Evolutionary conservation across 2,113 vertebrate genomes (phyloP).

Genomic region (Gopherus evgoodei): DNA sequence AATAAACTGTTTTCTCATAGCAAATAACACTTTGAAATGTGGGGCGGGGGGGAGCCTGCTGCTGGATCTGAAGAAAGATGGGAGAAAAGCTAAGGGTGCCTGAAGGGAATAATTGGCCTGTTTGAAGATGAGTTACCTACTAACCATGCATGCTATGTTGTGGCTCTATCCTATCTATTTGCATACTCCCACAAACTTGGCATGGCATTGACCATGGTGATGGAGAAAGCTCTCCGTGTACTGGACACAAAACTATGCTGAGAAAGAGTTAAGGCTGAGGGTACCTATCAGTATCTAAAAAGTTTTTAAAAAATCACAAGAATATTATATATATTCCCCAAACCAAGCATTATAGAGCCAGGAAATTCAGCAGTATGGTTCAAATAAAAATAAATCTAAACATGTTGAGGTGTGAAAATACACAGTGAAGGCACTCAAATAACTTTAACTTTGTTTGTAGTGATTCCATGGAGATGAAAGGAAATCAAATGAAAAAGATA

Average conservation of each 20-base stretch:
- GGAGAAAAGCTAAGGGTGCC: not conserved
- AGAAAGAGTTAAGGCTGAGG: not conserved
- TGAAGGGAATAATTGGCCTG: not conserved
- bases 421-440: no score
- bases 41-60: not conserved
- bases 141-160: not conserved
- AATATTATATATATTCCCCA: no score
- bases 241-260: not conserved
- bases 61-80: not conserved
- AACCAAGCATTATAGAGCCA: no score
- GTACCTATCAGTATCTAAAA: not conserved
- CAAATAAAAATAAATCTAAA: not conserved
- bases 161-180: not conserved
- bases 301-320: no score
- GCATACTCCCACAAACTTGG: not conserved
- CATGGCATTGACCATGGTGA: not conserved
- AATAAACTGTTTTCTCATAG: not conserved
- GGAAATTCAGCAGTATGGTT: not conserved
- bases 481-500: not conserved
- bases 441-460: no score
- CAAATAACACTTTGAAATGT: not conserved
- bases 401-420: not conserved
- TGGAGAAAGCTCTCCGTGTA: not conserved
- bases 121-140: not conserved
- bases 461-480: not conserved